These are phyloP conservation scores for Ormia ochracea DNA, from an alignment of 2,888 invertebrate species.

Conservation along the genomic window DNA sequence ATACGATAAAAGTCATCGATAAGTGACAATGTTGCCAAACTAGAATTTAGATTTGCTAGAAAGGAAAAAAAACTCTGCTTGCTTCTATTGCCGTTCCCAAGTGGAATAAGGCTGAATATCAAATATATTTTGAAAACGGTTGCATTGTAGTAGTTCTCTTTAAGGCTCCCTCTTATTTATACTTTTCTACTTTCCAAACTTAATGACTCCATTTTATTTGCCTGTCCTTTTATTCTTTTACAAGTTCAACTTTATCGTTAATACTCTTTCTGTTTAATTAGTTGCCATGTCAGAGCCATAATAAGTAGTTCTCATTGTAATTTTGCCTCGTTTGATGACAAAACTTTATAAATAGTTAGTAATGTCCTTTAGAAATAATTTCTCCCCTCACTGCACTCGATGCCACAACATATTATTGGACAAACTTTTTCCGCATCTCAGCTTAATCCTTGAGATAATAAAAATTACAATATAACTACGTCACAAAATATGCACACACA, in stretches of 20 bases:
- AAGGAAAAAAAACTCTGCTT: too few relatives aligned
- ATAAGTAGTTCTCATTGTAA: slow-evolving; percentile 42
- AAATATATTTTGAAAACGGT: too few relatives aligned
- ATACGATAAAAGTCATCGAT: too few relatives aligned
- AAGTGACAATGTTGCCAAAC: too few relatives aligned
- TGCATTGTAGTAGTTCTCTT: too few relatives aligned
- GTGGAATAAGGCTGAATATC: too few relatives aligned
- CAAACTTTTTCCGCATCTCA: slow-evolving; percentile 58
- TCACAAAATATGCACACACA: not conserved
- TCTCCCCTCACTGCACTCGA: not conserved
- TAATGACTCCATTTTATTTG: slow-evolving; percentile 23
- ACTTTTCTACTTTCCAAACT: too few relatives aligned
- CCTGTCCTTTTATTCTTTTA: not conserved
- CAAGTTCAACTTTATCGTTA: not conserved
- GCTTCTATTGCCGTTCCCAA: too few relatives aligned
- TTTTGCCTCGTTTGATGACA: slow-evolving; percentile 10
- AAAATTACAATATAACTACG: slow-evolving; percentile 16
- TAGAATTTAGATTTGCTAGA: too few relatives aligned
- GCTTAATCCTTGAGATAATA: slow-evolving; percentile 50
- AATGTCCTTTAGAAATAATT: slow-evolving; percentile 32
- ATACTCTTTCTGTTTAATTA: slow-evolving; percentile 40
- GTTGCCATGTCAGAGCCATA: slow-evolving; percentile 49
- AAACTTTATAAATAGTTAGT: slow-evolving; percentile 18
- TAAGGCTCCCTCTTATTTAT: too few relatives aligned
- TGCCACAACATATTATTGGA: slow-evolving; percentile 35